Percentiles rank a stretch among this genome's conserved stretches.
Evolutionary conservation across 2,113 vertebrate species (phyloP).

Genomic region (Actinemys pallida): DNA sequence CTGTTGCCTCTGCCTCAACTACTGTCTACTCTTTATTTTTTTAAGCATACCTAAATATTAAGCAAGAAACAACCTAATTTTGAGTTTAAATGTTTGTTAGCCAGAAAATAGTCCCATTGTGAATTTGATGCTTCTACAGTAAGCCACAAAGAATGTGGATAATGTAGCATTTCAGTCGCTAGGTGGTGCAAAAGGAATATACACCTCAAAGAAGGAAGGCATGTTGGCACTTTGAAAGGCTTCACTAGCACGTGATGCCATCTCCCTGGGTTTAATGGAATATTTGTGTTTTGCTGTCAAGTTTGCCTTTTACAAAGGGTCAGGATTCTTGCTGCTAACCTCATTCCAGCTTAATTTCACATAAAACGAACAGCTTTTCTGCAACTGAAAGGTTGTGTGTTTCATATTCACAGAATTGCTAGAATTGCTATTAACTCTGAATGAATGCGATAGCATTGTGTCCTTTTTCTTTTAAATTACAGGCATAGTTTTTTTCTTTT

Average conservation of each 20-base stretch:
- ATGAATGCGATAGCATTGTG: not conserved
- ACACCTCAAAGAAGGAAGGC: not conserved
- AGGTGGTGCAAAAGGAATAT: constrained; percentile 73
- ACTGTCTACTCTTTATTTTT: not conserved
- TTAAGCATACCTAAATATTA: not conserved
- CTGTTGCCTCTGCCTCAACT: not conserved
- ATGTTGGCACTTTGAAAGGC: no score
- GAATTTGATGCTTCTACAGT: not conserved
- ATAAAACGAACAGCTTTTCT: not conserved
- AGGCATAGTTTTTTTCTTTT: not conserved
- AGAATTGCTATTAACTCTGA: no score
- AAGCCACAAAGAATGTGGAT: not conserved
- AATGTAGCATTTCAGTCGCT: constrained; percentile 24
- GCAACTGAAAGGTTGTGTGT: not conserved
- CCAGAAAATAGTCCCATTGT: not conserved
- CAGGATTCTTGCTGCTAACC: not conserved
- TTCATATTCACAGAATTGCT: not conserved
- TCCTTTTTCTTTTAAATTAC: no score
- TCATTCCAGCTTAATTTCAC: not conserved
- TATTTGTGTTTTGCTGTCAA: not conserved
- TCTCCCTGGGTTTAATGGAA: not conserved
- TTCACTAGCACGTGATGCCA: not conserved
- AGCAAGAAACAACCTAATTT: rapidly evolving
- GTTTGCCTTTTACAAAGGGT: not conserved
- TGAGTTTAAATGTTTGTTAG: not conserved